A percentile compares a stretch with the other conserved stretches of the same genome.
Evolutionary conservation across 2,797 vertebrate genomes (phyloP).

Genomic region (Crocodylus rhombifer): DNA sequence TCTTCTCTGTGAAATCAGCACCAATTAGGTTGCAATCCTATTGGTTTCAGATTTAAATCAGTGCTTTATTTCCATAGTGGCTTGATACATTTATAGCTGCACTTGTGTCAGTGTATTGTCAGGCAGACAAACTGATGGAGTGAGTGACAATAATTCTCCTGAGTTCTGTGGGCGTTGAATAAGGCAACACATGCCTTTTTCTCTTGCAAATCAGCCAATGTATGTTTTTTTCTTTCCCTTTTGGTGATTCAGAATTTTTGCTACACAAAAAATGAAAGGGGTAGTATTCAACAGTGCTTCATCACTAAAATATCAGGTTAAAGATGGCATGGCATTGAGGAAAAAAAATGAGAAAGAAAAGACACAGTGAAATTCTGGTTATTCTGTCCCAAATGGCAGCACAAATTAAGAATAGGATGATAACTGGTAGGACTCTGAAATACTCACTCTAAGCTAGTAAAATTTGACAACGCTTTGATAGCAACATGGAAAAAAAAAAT

Average conservation of each 20-base stretch:
- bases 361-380: neutral
- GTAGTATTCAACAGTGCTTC: no score
- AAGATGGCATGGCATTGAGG: neutral
- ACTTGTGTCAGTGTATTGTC: neutral
- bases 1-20: neutral
- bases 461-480: accelerated
- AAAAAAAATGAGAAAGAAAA: accelerated
- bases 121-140: neutral
- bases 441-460: accelerated
- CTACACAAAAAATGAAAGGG: neutral
- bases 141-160: neutral
- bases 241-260: neutral
- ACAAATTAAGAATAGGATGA: neutral
- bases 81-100: neutral
- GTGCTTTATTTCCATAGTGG: neutral
- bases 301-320: neutral
- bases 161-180: neutral
- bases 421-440: neutral
- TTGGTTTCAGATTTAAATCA: neutral
- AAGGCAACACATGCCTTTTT: neutral
- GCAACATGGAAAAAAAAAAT: neutral
- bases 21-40: neutral
- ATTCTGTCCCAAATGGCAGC: no score
- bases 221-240: neutral
- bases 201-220: neutral